Evolutionary conservation across 2,888 invertebrate genomes (phyloP), one percentile per base, ranked within the genome.

Genomic region (Ischnus inquisitorius): DNA sequence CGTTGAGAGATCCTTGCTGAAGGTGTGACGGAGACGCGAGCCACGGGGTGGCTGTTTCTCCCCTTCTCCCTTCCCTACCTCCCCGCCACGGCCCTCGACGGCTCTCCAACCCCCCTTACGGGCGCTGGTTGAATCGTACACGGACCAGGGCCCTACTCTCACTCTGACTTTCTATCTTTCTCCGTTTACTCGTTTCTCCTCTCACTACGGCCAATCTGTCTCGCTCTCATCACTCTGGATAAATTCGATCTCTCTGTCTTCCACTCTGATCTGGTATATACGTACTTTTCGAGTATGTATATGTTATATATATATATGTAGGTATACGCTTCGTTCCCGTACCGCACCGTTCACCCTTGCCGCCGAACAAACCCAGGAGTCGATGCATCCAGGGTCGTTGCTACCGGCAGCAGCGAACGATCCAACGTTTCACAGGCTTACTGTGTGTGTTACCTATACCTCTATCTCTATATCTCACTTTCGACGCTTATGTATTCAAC

Each of bases 311-410:
- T 46, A 16, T 28, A 14, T 41, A 16, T 60, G 34, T 71, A 39
- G 62, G 16, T 43, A 46, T 22, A 22, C 43, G 34, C 39, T 57
- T 54, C 19, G 12, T n/a, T 79, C 19, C 68, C 74, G 68, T 51
- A 41, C 79, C 76, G 46, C 80, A 76, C 76, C 80, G 60, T 76
- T 71, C 88, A 90, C 91, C 91, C 90, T 90, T 88, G 87, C 91
- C 89, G 87, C 88, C 90, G 90, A 89, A 91, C 92, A 91, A 74
- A 64, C 83, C 93, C 92, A 92, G 92, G 92, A 93, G 93, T 93
- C 92, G 93, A 93, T 93, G 93, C 93, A 93, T 93, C 92, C 93
- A 92, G 93, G 93, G 92, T 93, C 93, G 93, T 93, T 93, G 93
- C 93, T 93, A 93, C 93, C 93, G 92, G 91, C 92, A 92, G 83